These are phyloP conservation scores for Nemoura dubitans DNA, from an alignment of 2,888 invertebrate genomes.

Conservation along the genomic window DNA sequence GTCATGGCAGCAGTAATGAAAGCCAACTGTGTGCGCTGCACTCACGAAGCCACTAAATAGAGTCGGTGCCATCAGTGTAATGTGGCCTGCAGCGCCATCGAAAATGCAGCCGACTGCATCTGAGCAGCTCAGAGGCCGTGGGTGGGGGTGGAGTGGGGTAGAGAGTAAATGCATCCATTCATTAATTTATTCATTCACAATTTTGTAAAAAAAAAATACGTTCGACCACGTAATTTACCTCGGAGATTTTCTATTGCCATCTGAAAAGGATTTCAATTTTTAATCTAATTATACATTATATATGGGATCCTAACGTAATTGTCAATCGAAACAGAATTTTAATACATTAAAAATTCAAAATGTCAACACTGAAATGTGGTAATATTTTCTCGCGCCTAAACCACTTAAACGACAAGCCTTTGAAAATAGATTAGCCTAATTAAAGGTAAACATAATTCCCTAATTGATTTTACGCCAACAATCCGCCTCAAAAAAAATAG, in stretches of 20 bases:
- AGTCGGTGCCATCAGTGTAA: too few species aligned
- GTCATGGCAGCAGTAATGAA: neutral
- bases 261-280: neutral
- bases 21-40: neutral
- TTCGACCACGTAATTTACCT: neutral
- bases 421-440: neutral
- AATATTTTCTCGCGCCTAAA: neutral
- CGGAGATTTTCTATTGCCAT: neutral
- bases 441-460: neutral
- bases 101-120: neutral
- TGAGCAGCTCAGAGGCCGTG: neutral
- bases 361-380: neutral
- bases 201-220: neutral
- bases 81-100: neutral
- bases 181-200: neutral
- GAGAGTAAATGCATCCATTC: neutral
- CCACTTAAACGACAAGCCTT: neutral
- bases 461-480: neutral
- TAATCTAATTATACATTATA: constrained; percentile 15
- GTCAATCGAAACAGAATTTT: too few species aligned
- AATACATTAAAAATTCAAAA: too few species aligned
- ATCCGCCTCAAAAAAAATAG: neutral
- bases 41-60: neutral
- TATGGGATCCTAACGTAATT: neutral
- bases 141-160: neutral